Conservation (phyloP, 2,888 invertebrate species). For the Clepsis dumicolana region DNA sequence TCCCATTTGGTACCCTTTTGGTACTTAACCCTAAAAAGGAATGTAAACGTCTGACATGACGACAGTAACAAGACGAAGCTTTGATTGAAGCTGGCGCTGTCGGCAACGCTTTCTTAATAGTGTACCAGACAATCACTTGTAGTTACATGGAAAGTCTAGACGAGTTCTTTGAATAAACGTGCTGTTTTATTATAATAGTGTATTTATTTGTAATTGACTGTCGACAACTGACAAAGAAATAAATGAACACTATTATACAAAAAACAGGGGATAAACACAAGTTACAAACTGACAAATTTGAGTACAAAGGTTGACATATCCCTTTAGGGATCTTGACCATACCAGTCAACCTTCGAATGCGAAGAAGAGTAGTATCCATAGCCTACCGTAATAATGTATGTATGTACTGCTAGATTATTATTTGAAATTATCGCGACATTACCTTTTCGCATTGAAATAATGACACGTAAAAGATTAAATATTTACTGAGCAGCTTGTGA, state of each 20-base stretch:
- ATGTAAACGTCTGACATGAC: not conserved
- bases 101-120: not conserved
- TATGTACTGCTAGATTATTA: no score
- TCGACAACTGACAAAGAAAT: not conserved
- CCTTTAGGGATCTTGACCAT: no score
- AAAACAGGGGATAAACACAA: no score
- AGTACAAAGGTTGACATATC: no score
- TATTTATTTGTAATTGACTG: not conserved
- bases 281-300: no score
- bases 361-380: no score
- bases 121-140: not conserved
- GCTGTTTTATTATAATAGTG: not conserved
- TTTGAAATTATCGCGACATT: not conserved
- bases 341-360: no score
- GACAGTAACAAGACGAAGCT: not conserved
- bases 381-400: no score
- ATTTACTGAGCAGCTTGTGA: conserved; percentile 22
- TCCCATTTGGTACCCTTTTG: no score
- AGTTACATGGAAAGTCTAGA: not conserved
- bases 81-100: not conserved
- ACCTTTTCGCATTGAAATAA: not conserved
- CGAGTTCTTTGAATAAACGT: not conserved
- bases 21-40: not conserved
- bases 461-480: conserved; percentile 3
- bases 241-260: no score